These are phyloP conservation scores for Ceratina calcarata DNA, from an alignment of 1,140 invertebrate genomes.

Conservation along the genomic window DNA sequence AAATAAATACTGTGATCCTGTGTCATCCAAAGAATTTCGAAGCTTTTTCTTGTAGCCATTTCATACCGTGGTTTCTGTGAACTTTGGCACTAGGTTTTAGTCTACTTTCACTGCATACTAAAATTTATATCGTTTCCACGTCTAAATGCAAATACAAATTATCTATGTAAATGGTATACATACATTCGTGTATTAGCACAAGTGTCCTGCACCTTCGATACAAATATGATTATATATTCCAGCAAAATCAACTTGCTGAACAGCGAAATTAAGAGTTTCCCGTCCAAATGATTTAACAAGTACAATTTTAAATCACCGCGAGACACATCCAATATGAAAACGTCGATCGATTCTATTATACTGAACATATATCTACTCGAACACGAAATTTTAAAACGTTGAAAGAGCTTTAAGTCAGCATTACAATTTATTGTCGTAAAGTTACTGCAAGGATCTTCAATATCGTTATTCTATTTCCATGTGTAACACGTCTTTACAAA, in stretches of 20 bases:
- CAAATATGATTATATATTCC: conserved; percentile 26
- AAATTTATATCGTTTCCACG: background rate
- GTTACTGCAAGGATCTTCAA: background rate
- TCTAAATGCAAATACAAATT: conserved; percentile 37
- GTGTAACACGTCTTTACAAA: conserved; percentile 16
- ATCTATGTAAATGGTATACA: conserved; percentile 26
- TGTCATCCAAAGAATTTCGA: conserved; percentile 10
- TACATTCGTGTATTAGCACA: background rate
- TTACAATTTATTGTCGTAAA: conserved; percentile 17
- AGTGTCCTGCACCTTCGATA: conserved; percentile 50
- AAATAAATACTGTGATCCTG: background rate
- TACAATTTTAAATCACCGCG: conserved; percentile 27
- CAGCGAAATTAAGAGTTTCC: conserved; percentile 37
- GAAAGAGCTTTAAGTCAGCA: background rate
- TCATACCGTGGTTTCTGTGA: background rate
- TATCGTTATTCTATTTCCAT: background rate
- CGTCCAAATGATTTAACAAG: conserved; percentile 13
- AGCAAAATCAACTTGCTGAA: conserved; percentile 57
- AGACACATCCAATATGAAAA: conserved; percentile 34
- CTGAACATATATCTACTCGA: no score
- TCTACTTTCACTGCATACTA: background rate
- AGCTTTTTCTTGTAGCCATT: conserved; percentile 5
- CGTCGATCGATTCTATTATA: background rate
- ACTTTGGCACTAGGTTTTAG: conserved; percentile 21
- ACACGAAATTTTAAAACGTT: background rate